phyloP scores from a whole-genome alignment of 2,113 vertebrate species.

The Pipra filicauda region DNA sequence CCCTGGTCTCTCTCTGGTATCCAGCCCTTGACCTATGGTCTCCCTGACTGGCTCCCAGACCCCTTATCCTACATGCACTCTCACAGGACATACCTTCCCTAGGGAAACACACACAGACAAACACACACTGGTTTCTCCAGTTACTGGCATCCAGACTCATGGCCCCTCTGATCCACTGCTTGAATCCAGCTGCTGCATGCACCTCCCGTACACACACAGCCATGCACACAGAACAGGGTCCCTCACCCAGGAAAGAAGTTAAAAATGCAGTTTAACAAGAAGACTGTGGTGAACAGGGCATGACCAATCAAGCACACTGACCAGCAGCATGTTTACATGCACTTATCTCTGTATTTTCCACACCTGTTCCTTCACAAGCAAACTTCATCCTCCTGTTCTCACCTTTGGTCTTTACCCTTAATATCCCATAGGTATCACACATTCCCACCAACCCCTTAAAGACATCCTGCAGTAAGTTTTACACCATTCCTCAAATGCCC shows the following conservation, averaged over 20 bases:
- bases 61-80: neutral
- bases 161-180: neutral
- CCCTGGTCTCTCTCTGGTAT: neutral
- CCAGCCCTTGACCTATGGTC: neutral
- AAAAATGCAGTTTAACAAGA: neutral
- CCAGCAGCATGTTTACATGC: neutral
- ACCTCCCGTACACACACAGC: neutral
- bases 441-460: neutral
- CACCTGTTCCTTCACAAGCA: neutral
- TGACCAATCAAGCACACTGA: neutral
- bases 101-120: neutral
- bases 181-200: neutral
- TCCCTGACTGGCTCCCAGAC: neutral
- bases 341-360: neutral
- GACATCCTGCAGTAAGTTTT: neutral
- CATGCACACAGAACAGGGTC: accelerated
- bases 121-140: neutral
- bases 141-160: neutral
- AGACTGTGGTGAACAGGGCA: neutral
- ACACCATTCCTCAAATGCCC: neutral
- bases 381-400: neutral
- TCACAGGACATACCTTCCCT: neutral
- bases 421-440: accelerated
- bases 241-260: neutral
- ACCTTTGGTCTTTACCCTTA: neutral